These are phyloP conservation scores for western clawed frog (Xenopus tropicalis) DNA, from an alignment of 2,113 vertebrate genomes.

Conservation along the genomic window UCB_Xtro_10.0 CM004448.2:130367001-130367500, in stretches of 20 bases:
- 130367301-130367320: conserved; percentile 48
- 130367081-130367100: too few relatives aligned
- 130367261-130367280: conserved; percentile 57
- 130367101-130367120: too few relatives aligned
- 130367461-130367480: too few relatives aligned
- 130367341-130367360: background rate
- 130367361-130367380: background rate
- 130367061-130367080: too few relatives aligned
- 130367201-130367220: conserved; percentile 53
- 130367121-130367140: too few relatives aligned
- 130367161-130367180: background rate
- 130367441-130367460: too few relatives aligned
- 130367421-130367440: too few relatives aligned
- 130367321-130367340: conserved; percentile 7
- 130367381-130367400: background rate
- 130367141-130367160: too few relatives aligned
- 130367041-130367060: too few relatives aligned
- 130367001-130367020: too few relatives aligned
- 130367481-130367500: too few relatives aligned
- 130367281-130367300: conserved; percentile 52
- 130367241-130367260: conserved; percentile 65
- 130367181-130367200: conserved; percentile 48
- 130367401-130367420: background rate
- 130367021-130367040: too few relatives aligned
- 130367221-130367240: conserved; percentile 67